phyloP scores from a whole-genome alignment of 1,140 invertebrate genomes.

The Pomphorhynchus laevis region DNA sequence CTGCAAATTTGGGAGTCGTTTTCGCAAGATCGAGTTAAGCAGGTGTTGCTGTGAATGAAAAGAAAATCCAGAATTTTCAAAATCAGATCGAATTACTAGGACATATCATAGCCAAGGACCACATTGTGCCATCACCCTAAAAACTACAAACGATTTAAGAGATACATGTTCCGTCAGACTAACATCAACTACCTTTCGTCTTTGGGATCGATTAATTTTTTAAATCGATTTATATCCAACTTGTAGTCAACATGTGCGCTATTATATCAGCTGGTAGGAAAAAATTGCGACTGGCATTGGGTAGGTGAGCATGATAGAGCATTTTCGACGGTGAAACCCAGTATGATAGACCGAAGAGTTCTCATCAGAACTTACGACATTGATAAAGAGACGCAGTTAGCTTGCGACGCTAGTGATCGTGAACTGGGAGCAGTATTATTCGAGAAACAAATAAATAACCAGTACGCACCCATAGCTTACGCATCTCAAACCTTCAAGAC shows the following conservation, averaged over 20 bases:
- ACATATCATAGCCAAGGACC: constrained; percentile 15
- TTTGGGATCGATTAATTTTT: constrained; percentile 10
- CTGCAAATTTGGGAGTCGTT: too few species aligned
- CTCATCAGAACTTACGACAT: constrained; percentile 3
- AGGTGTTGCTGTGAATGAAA: too few species aligned
- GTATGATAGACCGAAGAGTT: not conserved
- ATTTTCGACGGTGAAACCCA: constrained; percentile 1
- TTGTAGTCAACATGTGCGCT: not conserved
- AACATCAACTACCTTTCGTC: constrained; percentile 15
- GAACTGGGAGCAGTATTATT: constrained; percentile 12
- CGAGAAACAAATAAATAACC: constrained; percentile 10
- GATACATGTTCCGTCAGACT: constrained; percentile 13
- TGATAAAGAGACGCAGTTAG: constrained; percentile 1
- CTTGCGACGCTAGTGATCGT: constrained; percentile 11
- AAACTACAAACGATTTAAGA: constrained; percentile 17
- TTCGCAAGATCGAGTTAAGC: too few species aligned
- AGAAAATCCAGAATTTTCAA: too few species aligned
- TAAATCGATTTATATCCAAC: constrained; percentile 8
- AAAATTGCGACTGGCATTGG: not conserved
- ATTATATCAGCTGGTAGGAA: constrained; percentile 1
- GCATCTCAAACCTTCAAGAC: constrained; percentile 10
- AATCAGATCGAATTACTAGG: constrained; percentile 11
- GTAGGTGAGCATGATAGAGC: constrained; percentile 1
- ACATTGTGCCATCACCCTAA: constrained; percentile 14
- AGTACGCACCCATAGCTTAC: constrained; percentile 12